Evolutionary conservation across 2,888 invertebrate genomes (phyloP).

Genomic region (Ptilodon capucinus): DNA sequence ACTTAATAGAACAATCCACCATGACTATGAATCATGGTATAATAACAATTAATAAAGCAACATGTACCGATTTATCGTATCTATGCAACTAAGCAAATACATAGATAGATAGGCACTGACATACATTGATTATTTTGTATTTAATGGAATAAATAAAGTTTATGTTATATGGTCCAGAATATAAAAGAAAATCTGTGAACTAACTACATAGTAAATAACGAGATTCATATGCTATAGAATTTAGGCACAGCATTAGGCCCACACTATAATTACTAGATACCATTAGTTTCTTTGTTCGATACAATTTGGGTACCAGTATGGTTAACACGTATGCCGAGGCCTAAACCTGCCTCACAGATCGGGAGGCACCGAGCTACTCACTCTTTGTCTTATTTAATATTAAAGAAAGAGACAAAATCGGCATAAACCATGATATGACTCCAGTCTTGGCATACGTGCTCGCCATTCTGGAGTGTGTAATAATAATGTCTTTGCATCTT

Average conservation of each 20-base stretch:
- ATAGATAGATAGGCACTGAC: background rate
- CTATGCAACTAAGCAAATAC: background rate
- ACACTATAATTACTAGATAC: background rate
- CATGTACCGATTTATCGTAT: background rate
- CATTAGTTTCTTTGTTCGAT: background rate
- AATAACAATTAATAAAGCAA: background rate
- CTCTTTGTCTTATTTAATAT: too few species aligned
- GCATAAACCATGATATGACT: too few species aligned
- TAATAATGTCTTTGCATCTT: background rate
- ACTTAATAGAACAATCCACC: background rate
- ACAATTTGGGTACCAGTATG: background rate
- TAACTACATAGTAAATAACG: constrained; percentile 26
- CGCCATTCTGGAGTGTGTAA: background rate
- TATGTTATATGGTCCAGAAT: background rate
- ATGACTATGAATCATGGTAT: background rate
- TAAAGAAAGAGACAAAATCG: too few species aligned
- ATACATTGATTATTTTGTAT: background rate
- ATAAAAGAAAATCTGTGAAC: constrained; percentile 23
- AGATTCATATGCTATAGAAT: constrained; percentile 28
- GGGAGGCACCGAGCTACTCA: too few species aligned
- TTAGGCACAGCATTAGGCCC: constrained; percentile 3
- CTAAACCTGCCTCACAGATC: too few species aligned
- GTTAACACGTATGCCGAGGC: too few species aligned
- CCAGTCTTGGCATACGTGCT: too few species aligned
- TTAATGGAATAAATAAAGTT: background rate